phyloP scores from a whole-genome alignment of 2,797 vertebrate species.

The Periophthalmus magnuspinnatus region DNA sequence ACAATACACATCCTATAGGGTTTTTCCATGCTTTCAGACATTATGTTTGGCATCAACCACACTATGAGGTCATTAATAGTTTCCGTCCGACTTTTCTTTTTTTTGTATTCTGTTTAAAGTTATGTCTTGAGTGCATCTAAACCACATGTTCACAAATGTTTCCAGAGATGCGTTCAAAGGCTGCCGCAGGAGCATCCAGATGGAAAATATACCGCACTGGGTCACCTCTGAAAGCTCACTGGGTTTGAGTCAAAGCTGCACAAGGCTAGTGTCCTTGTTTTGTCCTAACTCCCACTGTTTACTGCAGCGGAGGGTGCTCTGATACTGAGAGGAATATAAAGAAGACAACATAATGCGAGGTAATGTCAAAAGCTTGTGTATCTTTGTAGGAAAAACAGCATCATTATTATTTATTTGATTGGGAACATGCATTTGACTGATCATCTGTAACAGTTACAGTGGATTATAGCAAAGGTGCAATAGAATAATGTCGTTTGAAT shows the following conservation, averaged over 20 bases:
- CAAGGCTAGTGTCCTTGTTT: constrained; percentile 15
- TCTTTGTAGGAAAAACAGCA: no score
- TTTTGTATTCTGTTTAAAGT: constrained; percentile 45
- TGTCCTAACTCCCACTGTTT: constrained; percentile 12
- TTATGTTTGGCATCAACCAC: constrained; percentile 42
- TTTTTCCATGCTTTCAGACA: background rate
- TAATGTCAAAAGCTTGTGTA: background rate
- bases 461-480: no score
- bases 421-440: no score
- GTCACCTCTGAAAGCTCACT: constrained; percentile 11
- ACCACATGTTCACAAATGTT: constrained; percentile 48
- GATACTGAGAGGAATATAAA: background rate
- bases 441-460: no score
- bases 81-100: constrained; percentile 58
- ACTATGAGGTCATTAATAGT: constrained; percentile 66
- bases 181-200: constrained; percentile 18
- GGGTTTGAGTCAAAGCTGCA: constrained; percentile 13
- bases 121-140: constrained; percentile 45
- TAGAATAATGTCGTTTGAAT: no score
- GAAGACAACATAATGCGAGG: constrained; percentile 1
- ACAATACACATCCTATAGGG: background rate
- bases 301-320: background rate
- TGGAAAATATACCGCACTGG: constrained; percentile 9
- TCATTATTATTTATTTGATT: no score
- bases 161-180: constrained; percentile 33